Percentiles rank a stretch among this genome's conserved stretches.
These are phyloP conservation scores for Ictalurus furcatus DNA, from an alignment of 2,113 vertebrate species.

Conservation along the genomic window DNA sequence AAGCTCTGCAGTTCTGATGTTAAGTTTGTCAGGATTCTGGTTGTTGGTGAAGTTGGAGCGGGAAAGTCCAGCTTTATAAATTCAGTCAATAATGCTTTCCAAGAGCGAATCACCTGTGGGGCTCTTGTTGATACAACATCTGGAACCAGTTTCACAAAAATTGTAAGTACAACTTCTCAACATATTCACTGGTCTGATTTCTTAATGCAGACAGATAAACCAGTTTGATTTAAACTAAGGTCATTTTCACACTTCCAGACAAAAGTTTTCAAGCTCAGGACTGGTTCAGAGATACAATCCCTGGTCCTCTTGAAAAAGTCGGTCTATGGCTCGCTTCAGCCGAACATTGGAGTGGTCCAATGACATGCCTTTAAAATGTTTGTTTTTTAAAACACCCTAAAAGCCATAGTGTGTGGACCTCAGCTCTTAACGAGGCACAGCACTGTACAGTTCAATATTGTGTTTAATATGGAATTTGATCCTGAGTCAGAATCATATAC, in stretches of 20 bases:
- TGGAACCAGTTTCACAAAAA: constrained; percentile 17
- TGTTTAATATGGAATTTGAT: neutral
- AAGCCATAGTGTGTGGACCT: too few relatives aligned
- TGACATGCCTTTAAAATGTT: neutral
- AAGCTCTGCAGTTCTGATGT: neutral
- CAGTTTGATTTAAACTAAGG: neutral
- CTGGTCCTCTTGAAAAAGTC: neutral
- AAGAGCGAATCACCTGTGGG: constrained; percentile 4
- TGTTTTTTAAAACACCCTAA: too few relatives aligned
- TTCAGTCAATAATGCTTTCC: constrained; percentile 12
- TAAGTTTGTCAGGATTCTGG: constrained; percentile 7
- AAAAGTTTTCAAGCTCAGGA: neutral
- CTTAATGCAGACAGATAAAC: neutral
- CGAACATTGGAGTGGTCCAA: neutral
- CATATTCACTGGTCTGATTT: neutral
- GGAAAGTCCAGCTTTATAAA: constrained; percentile 51
- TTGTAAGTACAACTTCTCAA: neutral
- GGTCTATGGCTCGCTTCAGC: too few relatives aligned
- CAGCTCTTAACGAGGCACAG: too few relatives aligned
- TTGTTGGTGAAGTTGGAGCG: constrained; percentile 25
- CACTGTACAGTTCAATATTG: neutral
- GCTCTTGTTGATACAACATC: neutral
- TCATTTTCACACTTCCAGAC: neutral
- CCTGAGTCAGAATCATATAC: too few relatives aligned
- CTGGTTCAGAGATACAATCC: neutral